These are phyloP conservation scores for Orchesellides sinensis DNA, from an alignment of 2,888 invertebrate species.

Conservation along the genomic window DNA sequence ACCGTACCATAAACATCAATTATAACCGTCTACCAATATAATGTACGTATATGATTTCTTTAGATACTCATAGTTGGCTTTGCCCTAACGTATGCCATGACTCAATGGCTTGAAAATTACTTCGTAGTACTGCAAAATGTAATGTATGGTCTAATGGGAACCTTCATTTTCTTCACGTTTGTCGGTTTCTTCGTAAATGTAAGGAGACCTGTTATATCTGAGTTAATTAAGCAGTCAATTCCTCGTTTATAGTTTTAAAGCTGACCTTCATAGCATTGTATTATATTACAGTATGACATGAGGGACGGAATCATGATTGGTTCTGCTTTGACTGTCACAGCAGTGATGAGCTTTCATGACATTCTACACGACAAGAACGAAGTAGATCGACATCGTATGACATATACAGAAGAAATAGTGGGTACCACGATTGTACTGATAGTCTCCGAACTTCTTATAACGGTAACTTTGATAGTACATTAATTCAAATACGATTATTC, in stretches of 20 bases:
- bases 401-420: background rate
- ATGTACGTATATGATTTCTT: no score
- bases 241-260: background rate
- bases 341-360: slow-evolving; percentile 1
- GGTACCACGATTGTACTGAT: background rate
- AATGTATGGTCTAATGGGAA: background rate
- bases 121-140: no score
- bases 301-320: slow-evolving; percentile 34
- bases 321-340: slow-evolving; percentile 15
- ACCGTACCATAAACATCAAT: no score
- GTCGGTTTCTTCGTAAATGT: slow-evolving; percentile 39
- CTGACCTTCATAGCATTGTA: no score
- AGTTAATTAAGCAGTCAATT: no score
- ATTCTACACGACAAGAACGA: background rate
- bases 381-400: background rate
- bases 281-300: slow-evolving; percentile 38
- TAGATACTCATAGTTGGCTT: no score
- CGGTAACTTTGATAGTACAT: background rate
- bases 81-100: no score
- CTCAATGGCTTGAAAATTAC: no score
- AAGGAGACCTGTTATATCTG: background rate
- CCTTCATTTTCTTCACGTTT: slow-evolving; percentile 7
- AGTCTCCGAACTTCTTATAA: slow-evolving; percentile 8
- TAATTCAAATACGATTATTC: background rate
- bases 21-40: no score